Evolutionary conservation across 2,113 vertebrate genomes (phyloP).

Genomic region (Otolemur garnettii): DNA sequence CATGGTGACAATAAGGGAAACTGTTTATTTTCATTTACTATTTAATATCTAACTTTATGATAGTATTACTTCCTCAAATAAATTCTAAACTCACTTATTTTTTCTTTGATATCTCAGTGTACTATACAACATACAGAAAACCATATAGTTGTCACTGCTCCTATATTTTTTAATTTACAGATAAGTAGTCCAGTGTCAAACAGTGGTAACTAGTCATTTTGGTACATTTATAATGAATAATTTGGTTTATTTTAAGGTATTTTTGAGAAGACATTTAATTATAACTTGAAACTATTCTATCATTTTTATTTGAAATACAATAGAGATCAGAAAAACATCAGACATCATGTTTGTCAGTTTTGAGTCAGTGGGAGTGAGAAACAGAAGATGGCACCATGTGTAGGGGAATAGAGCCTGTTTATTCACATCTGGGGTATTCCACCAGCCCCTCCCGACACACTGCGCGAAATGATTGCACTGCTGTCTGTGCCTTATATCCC

Average conservation of each 20-base stretch:
- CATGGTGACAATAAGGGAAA: neutral
- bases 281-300: neutral
- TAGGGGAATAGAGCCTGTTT: neutral
- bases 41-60: neutral
- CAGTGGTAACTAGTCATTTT: neutral
- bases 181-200: neutral
- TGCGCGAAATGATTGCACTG: neutral
- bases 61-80: neutral
- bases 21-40: neutral
- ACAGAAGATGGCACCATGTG: neutral
- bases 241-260: too few species aligned
- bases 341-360: neutral
- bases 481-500: neutral
- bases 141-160: neutral
- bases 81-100: neutral
- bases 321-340: neutral
- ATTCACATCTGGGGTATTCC: neutral
- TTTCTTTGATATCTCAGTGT: neutral
- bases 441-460: neutral
- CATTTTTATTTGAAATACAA: neutral
- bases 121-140: neutral
- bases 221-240: neutral
- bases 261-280: neutral
- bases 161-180: neutral
- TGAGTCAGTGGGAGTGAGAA: neutral